Base-by-base conservation (phyloP, 2,113 vertebrate species). In the Psettodes erumei region DNA sequence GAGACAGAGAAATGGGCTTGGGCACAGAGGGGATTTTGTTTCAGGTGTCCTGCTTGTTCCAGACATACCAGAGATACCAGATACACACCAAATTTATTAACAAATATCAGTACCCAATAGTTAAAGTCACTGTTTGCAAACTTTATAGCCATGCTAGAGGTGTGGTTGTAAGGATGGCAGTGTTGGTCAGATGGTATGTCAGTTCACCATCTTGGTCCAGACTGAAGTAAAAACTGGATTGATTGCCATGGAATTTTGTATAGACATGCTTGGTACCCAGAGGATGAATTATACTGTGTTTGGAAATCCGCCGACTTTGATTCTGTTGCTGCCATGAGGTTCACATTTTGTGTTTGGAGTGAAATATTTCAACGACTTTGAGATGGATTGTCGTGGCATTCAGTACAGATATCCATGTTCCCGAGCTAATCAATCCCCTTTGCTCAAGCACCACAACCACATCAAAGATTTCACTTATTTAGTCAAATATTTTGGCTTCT, bases 61-160 rank as follows among this genome's bases (percentile, higher is more conserved):
- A 79, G 64, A 77, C 70, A 68, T 47, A 45, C 42, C 15, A 60
- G 8, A 70, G 40, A 65, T 60, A 15, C 33, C 48, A 38, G 21
- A 62, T 54, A 18, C 2, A n/a, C 16, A 11, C 8, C 28, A 47
- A 38, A 66, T 43, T 37, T 32, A 48, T 32, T 19, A 21, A 19
- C 16, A 40, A 63, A 62, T 64, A 60, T 25, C n/a, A 40, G 33
- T 51, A 54, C 28, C 37, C 53, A 43, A 33, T 35, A 60, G 33
- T 50, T 55, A 1, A 3, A 56, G 32, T 21, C 21, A 19, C 21
- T 27, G 3, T 12, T 2, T 51, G 35, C 28, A 43, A 28, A 28
- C 8, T 9, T 28, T 42, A 42, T 9, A 47, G 21, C 28, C 18
- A 16, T 23, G 4, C 23, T 7, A 21, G 32, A 19, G 47, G 42